These are phyloP conservation scores for Phataginus tetradactyla DNA, from an alignment of 2,797 vertebrate genomes.

Conservation along the genomic window DNA sequence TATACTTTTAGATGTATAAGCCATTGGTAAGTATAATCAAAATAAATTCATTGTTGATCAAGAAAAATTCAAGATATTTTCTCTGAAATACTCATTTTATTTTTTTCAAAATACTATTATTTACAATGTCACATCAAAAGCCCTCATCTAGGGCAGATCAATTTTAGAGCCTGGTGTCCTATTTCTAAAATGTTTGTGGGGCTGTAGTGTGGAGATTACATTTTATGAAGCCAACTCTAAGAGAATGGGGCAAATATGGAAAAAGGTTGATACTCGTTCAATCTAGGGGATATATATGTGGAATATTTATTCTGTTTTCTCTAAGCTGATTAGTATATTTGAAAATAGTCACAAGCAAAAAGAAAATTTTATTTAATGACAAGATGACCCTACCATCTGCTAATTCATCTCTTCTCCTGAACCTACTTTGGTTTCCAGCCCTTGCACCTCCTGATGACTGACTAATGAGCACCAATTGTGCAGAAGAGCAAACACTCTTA, in stretches of 20 bases:
- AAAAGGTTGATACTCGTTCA: background rate
- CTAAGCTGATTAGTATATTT: background rate
- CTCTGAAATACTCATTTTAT: background rate
- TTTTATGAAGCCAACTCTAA: background rate
- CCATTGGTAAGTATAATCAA: background rate
- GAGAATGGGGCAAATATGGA: background rate
- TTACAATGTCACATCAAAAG: background rate
- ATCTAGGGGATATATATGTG: background rate
- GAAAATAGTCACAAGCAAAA: constrained; percentile 27
- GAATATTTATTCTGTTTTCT: background rate
- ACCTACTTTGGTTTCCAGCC: background rate
- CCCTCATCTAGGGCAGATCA: background rate
- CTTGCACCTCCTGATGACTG: background rate
- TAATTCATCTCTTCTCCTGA: background rate
- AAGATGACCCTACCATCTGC: background rate
- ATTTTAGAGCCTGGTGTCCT: background rate
- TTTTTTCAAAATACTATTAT: constrained; percentile 29
- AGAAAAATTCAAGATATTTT: background rate
- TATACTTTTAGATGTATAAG: background rate
- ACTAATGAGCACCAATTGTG: background rate
- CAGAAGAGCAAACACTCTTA: constrained; percentile 3
- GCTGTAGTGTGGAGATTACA: background rate
- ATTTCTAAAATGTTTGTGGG: constrained; percentile 18
- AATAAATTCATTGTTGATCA: background rate
- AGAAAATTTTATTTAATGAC: background rate